phyloP scores from a whole-genome alignment of 2,113 vertebrate genomes.

The Mesembrinibis cayennensis region DNA sequence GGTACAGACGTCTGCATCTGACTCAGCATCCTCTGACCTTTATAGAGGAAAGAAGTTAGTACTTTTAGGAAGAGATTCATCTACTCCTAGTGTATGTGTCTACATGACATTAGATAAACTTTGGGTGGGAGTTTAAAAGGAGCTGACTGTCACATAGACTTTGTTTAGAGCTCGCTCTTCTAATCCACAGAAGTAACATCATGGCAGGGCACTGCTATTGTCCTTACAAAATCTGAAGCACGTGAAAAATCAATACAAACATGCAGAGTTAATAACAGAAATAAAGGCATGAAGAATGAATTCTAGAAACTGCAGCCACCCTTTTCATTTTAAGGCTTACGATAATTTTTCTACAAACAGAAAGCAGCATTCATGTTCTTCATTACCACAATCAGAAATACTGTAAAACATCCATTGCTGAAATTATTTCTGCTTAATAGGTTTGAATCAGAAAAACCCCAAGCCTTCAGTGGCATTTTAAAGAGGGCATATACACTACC shows the following conservation, averaged over 20 bases:
- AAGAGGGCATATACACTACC: background rate
- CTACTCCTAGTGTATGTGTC: background rate
- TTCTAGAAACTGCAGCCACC: background rate
- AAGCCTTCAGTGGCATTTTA: background rate
- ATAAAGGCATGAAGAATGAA: background rate
- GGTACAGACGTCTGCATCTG: background rate
- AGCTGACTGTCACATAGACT: background rate
- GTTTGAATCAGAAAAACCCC: background rate
- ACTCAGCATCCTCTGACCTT: background rate
- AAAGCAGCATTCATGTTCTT: fast-evolving
- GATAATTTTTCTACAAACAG: background rate
- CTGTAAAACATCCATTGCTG: background rate
- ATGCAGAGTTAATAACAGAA: background rate
- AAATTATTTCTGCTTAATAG: background rate
- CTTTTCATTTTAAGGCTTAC: background rate
- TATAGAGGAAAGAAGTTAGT: background rate
- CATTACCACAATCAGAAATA: background rate
- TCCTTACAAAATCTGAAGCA: background rate
- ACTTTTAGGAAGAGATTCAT: background rate
- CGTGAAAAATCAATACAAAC: background rate
- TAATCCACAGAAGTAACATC: background rate
- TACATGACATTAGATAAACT: background rate
- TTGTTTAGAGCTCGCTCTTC: background rate
- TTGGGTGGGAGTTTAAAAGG: background rate
- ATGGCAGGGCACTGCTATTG: background rate